phyloP scores from a whole-genome alignment of 2,797 vertebrate species.

The Nothura maculosa region DNA sequence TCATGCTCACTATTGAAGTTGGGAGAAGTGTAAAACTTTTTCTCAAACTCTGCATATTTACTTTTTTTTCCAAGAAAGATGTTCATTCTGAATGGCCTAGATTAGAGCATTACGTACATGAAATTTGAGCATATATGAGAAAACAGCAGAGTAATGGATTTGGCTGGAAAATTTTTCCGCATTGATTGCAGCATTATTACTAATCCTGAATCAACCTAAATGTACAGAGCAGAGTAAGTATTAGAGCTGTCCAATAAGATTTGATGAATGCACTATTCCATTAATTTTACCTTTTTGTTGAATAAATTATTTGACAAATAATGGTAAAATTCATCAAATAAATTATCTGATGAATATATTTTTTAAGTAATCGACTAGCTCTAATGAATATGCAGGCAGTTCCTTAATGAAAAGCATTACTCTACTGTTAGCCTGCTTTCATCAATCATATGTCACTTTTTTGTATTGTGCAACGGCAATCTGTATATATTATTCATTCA shows the following conservation, averaged over 20 bases:
- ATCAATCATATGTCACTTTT: constrained; percentile 61
- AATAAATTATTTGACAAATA: constrained; percentile 76
- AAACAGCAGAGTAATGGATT: constrained; percentile 42
- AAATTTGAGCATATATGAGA: neutral
- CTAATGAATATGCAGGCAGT: constrained; percentile 70
- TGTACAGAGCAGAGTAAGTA: constrained; percentile 37
- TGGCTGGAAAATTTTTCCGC: constrained; percentile 33
- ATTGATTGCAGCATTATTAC: constrained; percentile 39
- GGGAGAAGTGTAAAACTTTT: neutral
- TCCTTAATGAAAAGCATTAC: constrained; percentile 68
- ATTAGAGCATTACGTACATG: neutral
- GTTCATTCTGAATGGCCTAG: constrained; percentile 2
- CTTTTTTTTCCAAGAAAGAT: neutral
- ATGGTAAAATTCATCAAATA: constrained; percentile 71
- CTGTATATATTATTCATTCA: constrained; percentile 71
- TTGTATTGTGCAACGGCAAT: constrained; percentile 55
- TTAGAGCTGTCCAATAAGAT: constrained; percentile 35
- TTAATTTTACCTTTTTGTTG: constrained; percentile 68
- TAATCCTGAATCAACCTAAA: constrained; percentile 52
- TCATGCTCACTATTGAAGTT: neutral
- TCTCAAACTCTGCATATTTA: neutral
- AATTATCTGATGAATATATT: constrained; percentile 65
- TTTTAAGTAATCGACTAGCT: constrained; percentile 52
- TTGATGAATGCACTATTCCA: constrained; percentile 50
- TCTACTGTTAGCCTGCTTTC: constrained; percentile 63